A percentile compares a stretch with the other conserved stretches of the same genome.
Evolutionary conservation across 2,797 vertebrate genomes (phyloP).

Genomic region (Molossus molossus): DNA sequence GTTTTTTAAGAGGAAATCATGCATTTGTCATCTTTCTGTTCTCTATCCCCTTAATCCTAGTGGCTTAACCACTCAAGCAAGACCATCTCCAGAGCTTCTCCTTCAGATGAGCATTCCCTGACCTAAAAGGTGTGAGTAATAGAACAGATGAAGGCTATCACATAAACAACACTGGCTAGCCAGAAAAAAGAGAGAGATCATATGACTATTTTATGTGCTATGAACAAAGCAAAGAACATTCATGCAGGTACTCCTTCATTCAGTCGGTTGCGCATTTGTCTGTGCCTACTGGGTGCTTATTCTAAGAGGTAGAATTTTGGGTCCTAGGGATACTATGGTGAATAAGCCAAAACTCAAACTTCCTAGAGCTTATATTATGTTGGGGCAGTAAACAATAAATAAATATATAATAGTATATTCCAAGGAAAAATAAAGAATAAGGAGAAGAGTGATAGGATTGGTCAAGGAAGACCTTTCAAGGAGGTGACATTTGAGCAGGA

Average conservation of each 20-base stretch:
- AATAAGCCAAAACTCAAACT: background rate
- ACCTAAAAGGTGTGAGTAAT: background rate
- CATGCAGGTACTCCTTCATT: background rate
- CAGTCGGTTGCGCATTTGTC: background rate
- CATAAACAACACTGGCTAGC: background rate
- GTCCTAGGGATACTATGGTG: background rate
- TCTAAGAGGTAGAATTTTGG: background rate
- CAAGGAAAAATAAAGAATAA: background rate
- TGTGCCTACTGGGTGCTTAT: background rate
- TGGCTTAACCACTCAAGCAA: background rate
- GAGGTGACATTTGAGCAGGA: background rate
- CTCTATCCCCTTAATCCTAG: background rate
- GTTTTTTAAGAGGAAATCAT: background rate
- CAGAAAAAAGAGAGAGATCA: background rate
- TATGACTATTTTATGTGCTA: background rate
- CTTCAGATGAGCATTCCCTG: background rate
- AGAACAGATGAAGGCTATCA: background rate
- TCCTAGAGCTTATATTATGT: background rate
- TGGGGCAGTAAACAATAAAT: background rate
- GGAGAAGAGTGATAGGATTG: background rate
- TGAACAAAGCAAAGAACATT: background rate
- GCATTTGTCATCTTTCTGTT: background rate
- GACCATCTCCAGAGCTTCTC: slow-evolving; percentile 5
- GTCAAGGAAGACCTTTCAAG: background rate
- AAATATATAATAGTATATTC: background rate